phyloP scores from a whole-genome alignment of 2,888 invertebrate genomes.

The Leptopilina drosophilae region DNA sequence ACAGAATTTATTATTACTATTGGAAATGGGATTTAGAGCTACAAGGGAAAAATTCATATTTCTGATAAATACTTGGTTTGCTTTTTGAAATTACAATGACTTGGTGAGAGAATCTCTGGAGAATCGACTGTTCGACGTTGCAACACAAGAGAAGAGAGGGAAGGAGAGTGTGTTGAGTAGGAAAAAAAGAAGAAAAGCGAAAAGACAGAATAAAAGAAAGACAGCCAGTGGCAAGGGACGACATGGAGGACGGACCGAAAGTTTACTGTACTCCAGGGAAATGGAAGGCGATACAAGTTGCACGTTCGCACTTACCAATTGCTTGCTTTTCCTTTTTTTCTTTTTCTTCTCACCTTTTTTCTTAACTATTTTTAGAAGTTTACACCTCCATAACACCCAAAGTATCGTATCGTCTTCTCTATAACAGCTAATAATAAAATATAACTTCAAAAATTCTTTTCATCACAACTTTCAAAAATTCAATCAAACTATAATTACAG shows the following conservation, averaged over 20 bases:
- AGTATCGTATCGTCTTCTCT: conserved; percentile 13
- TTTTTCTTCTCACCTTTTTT: not conserved
- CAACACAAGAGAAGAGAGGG: not conserved
- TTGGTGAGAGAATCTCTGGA: conserved; percentile 1
- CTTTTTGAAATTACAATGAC: conserved; percentile 23
- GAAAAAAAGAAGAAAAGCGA: conserved; percentile 24
- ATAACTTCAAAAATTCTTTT: not conserved
- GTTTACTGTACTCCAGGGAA: conserved; percentile 50
- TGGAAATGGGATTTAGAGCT: conserved; percentile 7
- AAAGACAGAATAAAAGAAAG: conserved; percentile 49
- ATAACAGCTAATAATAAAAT: not conserved
- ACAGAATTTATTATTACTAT: not conserved
- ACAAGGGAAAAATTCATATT: conserved; percentile 2
- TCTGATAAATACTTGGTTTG: conserved; percentile 26
- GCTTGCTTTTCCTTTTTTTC: conserved; percentile 26
- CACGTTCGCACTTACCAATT: conserved; percentile 42
- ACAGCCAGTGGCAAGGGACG: conserved; percentile 53
- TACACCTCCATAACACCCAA: conserved; percentile 22
- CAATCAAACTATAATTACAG: no score
- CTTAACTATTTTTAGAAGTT: conserved; percentile 22
- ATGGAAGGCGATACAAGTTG: conserved; percentile 44
- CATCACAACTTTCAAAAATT: no score
- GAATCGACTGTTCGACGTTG: not conserved
- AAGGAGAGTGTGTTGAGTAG: not conserved
- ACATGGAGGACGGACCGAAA: conserved; percentile 48